Base-by-base conservation (phyloP, 2,113 vertebrate genomes). In the Picathartes gymnocephalus region DNA sequence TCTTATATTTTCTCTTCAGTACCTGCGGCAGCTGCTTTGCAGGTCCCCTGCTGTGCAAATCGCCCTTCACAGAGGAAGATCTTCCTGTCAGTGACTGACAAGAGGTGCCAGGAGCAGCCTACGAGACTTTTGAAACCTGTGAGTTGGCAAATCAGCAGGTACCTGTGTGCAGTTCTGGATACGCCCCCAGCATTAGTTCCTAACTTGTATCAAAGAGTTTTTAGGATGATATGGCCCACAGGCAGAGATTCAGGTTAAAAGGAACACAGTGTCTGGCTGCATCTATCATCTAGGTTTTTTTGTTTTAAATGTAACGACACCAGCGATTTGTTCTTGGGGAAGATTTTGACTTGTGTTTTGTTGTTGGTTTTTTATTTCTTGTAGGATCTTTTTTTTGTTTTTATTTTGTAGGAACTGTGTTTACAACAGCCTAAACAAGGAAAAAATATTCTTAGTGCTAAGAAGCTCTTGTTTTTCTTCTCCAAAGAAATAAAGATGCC, bases 1-100 rank as follows among this genome's bases (percentile, higher is more conserved):
- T 76, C 90, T 91, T 78, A 3, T 72, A 93, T 95, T 96, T 96
- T 86, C 88, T 56, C 50, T 45, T 47, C 82, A 71, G 72, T 76
- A 93, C 94, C 93, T 30, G 86, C 15, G 39, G 95, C 96, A 93
- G 95, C 94, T 86, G 81, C 94, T 97, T 87, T 93, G 91, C 94
- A 82, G 93, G 83, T 47, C 66, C 69, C 96, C 97, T 48, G 93
- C 96, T 97, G 97, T 96, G 96, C 85, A 94, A 97, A 97, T 96
- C 27, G 90, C 95, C 96, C 93, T 95, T 93, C 92, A 96, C 86
- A 96, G 96, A 94, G 78, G 69, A 71, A 97, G 88, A 95, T 94
- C 87, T 95, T 94, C 95, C 92, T 95, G 95, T 81, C 96, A 89
- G 77, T 18, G 82, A 83, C 93, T 96, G 96, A 96, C 87, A 80